These are phyloP conservation scores for Etheostoma spectabile DNA, from an alignment of 2,113 vertebrate genomes.

Conservation along the genomic window DNA sequence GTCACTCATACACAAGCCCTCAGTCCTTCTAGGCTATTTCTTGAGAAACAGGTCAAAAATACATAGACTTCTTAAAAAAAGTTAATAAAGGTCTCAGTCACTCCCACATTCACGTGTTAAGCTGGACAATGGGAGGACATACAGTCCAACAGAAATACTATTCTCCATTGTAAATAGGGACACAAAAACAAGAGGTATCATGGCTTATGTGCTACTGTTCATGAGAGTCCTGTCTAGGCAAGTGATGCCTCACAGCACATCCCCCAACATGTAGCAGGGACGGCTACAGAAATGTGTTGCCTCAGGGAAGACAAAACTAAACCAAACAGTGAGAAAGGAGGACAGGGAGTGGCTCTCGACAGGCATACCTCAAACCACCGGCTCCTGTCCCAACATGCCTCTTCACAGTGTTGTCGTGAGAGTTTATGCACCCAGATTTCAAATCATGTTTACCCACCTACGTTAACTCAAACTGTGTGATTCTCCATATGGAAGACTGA, in stretches of 20 bases:
- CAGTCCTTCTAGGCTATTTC: not conserved
- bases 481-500: not conserved
- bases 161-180: too few relatives aligned
- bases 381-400: conserved; percentile 60
- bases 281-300: conserved; percentile 37
- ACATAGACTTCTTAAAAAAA: not conserved
- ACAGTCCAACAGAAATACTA: too few relatives aligned
- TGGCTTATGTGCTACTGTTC: too few relatives aligned
- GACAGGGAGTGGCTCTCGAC: not conserved
- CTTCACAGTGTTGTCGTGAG: not conserved
- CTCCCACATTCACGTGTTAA: too few relatives aligned
- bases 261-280: not conserved
- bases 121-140: too few relatives aligned
- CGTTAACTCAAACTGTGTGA: not conserved
- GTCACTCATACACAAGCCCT: not conserved
- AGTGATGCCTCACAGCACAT: too few relatives aligned
- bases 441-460: not conserved
- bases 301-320: conserved; percentile 34
- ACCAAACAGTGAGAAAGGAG: not conserved
- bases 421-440: not conserved
- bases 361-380: conserved; percentile 32
- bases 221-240: too few relatives aligned
- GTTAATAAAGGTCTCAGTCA: not conserved
- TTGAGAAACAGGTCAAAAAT: not conserved
- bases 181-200: too few relatives aligned